Evolutionary conservation across 2,797 vertebrate species (phyloP).

Genomic region (Thamnophis elegans): DNA sequence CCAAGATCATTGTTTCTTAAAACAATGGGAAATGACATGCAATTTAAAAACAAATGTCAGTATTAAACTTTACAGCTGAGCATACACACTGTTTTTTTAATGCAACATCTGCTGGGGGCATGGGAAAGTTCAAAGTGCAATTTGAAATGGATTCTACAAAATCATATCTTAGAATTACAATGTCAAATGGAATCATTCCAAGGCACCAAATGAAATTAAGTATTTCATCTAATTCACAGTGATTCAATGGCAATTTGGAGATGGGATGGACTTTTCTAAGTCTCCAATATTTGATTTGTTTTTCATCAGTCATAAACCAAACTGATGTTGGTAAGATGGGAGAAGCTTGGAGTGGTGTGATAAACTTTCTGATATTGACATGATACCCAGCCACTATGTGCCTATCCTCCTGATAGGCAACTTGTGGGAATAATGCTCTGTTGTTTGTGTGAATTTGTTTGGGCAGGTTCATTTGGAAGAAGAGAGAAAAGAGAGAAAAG

Average conservation of each 20-base stretch:
- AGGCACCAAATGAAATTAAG: background rate
- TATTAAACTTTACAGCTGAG: background rate
- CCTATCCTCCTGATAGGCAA: background rate
- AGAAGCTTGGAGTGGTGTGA: background rate
- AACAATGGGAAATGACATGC: background rate
- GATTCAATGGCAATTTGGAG: background rate
- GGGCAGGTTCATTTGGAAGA: background rate
- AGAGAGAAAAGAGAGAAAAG: background rate
- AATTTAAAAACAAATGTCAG: background rate
- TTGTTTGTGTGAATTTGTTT: background rate
- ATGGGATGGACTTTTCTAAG: background rate
- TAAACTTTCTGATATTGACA: background rate
- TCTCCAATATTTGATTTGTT: background rate
- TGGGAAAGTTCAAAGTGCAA: background rate
- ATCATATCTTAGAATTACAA: background rate
- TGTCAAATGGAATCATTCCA: background rate
- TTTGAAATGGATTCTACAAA: background rate
- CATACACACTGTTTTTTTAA: background rate
- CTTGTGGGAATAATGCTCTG: background rate
- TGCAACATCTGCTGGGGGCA: background rate
- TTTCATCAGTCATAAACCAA: background rate
- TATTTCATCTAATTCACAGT: background rate
- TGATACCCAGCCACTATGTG: background rate
- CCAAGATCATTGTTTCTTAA: background rate
- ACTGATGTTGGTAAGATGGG: background rate